phyloP scores from a whole-genome alignment of 2,888 invertebrate genomes.

The Cataglyphis livida region DNA sequence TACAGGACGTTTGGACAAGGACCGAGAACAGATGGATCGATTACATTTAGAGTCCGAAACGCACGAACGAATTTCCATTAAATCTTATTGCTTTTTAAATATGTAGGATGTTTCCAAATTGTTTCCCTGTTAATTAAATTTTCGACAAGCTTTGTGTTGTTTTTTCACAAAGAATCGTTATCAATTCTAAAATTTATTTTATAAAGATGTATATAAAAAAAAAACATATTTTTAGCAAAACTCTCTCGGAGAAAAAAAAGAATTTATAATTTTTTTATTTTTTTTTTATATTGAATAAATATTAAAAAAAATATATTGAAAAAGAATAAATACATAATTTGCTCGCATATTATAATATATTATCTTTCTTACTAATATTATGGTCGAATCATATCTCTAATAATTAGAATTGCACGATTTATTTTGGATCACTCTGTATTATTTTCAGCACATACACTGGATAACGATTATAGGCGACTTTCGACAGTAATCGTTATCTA shows the following conservation, averaged over 20 bases:
- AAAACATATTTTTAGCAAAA: not conserved
- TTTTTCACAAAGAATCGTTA: not conserved
- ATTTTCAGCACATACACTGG: not conserved
- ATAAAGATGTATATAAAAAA: not conserved
- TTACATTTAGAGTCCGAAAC: slow-evolving; percentile 34
- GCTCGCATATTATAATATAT: not conserved
- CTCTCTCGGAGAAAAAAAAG: not conserved
- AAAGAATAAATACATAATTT: not conserved
- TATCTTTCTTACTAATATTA: not conserved
- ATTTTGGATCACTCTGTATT: slow-evolving; percentile 4
- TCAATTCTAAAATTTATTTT: not conserved
- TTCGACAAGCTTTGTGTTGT: not conserved
- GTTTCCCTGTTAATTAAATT: slow-evolving; percentile 16
- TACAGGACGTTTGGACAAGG: slow-evolving; percentile 28
- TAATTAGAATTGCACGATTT: not conserved
- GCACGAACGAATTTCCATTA: slow-evolving; percentile 11
- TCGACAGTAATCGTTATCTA: slow-evolving; percentile 52
- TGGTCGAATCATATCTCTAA: not conserved
- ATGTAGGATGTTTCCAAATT: not conserved
- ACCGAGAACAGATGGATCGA: slow-evolving; percentile 31
- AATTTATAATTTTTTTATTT: not conserved
- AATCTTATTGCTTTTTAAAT: slow-evolving; percentile 21
- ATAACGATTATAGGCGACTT: slow-evolving; percentile 32
- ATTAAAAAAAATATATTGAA: not conserved
- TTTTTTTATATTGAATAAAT: not conserved